These are phyloP conservation scores for Lytechinus variegatus DNA, from an alignment of 35 echinoderm and acorn worm species.

Conservation along the genomic window DNA sequence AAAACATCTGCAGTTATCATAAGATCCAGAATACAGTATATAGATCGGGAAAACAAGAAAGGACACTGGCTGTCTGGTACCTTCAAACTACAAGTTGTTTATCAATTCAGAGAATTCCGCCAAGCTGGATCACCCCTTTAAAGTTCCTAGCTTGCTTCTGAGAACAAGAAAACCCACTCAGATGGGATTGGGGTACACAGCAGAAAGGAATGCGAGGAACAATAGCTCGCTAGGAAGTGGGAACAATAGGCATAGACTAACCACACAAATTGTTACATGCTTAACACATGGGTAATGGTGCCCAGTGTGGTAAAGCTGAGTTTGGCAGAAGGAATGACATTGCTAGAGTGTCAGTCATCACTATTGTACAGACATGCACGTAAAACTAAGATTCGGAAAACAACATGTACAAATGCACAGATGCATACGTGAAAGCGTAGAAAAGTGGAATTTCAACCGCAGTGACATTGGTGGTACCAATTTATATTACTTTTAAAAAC, in stretches of 20 bases:
- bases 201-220: conserved; percentile 29
- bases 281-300: not conserved
- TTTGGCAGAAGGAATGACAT: not conserved
- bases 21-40: too few relatives aligned
- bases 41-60: too few relatives aligned
- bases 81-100: too few relatives aligned
- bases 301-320: not conserved
- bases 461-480: too few relatives aligned
- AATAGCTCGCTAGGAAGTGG: conserved; percentile 17
- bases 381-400: not conserved
- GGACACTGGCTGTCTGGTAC: too few relatives aligned
- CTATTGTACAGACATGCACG: not conserved
- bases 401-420: too few relatives aligned
- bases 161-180: not conserved
- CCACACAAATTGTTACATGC: conserved; percentile 34
- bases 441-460: not conserved
- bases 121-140: not conserved
- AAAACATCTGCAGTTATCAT: too few relatives aligned
- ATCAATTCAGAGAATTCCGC: not conserved
- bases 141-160: not conserved
- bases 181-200: not conserved
- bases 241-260: conserved; percentile 13
- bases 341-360: not conserved
- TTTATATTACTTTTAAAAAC: too few relatives aligned
- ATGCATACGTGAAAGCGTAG: not conserved